Percentiles rank a stretch among this genome's conserved stretches.
Evolutionary conservation across 2,888 invertebrate genomes (phyloP).

Genomic region (Drosophila incognita): DNA sequence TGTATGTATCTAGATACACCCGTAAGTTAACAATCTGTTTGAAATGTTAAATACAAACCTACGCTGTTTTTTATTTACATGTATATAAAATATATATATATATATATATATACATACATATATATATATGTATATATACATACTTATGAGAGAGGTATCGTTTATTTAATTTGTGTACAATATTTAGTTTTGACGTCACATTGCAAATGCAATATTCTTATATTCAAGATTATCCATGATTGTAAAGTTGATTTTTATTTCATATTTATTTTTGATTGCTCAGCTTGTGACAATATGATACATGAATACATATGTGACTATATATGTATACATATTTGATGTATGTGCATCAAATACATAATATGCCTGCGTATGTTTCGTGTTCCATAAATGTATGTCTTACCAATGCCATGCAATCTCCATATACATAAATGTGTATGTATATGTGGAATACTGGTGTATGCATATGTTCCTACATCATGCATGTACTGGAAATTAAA

Average conservation of each 20-base stretch:
- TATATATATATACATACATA: no score
- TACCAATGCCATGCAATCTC: background rate
- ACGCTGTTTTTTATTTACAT: background rate
- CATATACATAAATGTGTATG: slow-evolving; percentile 3
- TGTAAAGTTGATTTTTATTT: background rate
- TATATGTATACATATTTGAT: background rate
- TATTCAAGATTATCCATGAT: background rate
- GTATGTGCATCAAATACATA: background rate
- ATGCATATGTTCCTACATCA: background rate
- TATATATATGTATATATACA: background rate
- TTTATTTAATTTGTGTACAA: background rate
- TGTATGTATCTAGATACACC: background rate
- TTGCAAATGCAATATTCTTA: background rate
- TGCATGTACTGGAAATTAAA: background rate
- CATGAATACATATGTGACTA: background rate
- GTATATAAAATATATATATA: background rate
- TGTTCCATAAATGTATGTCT: background rate
- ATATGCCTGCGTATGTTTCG: background rate
- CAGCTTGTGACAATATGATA: background rate
- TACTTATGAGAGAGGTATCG: background rate
- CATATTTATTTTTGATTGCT: background rate
- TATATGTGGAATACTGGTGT: background rate
- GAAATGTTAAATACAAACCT: background rate
- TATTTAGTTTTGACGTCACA: background rate
- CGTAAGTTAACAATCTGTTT: background rate